A percentile compares a stretch with the other conserved stretches of the same genome.
phyloP scores from a whole-genome alignment of 2,888 invertebrate species.

The Drosophila multiciliata region DNA sequence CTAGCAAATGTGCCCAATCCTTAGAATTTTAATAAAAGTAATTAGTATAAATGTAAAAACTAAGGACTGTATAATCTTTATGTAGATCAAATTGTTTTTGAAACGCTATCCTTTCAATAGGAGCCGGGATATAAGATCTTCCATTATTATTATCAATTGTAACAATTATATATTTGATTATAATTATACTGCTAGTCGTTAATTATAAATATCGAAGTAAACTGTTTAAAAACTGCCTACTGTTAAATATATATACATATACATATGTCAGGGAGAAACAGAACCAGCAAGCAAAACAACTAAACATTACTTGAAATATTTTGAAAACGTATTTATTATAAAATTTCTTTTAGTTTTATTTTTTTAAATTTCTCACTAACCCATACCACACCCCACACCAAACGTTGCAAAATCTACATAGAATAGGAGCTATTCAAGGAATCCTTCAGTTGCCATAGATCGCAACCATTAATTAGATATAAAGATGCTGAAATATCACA shows the following conservation, averaged over 20 bases:
- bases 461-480: background rate
- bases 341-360: background rate
- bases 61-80: background rate
- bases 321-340: background rate
- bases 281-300: background rate
- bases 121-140: no score
- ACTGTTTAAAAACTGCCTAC: no score
- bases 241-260: background rate
- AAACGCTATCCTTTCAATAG: no score
- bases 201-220: no score
- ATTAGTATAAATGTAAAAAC: background rate
- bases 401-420: background rate
- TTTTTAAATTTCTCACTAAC: background rate
- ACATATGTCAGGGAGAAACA: background rate
- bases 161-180: background rate
- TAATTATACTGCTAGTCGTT: no score
- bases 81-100: background rate
- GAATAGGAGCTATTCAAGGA: background rate
- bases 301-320: background rate
- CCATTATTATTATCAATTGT: background rate
- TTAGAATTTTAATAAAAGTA: background rate
- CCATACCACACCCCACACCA: background rate
- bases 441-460: background rate
- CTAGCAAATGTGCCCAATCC: constrained; percentile 5
- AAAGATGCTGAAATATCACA: constrained; percentile 40